Evolutionary conservation across 92 coral and sea anemone genomes (phyloP), one percentile per base, ranked within the genome.

Genomic region (Zoanthus sociatus): DNA sequence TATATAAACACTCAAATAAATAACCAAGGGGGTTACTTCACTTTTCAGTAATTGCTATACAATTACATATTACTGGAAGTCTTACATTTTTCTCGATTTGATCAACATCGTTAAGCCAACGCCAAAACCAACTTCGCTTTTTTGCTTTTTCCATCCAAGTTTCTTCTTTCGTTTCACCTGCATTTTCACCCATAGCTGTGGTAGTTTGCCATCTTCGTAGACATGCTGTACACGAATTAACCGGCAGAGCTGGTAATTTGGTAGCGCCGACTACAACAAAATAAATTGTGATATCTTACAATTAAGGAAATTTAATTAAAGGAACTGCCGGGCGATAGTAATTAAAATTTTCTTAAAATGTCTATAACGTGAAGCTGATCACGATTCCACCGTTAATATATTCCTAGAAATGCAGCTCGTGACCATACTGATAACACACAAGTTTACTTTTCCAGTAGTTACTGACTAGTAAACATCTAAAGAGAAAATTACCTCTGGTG

Each of bases 101-200:
- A 58, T 95, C 92, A 9, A 95, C 92, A 73, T 93, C 96, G 69
- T 92, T 93, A 1, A 95, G 78, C 94, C 93, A 95, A 61, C 94
- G 93, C 88, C 96, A 95, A 44, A 95, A 76, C 98, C 98, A 95
- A 86, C 90, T 94, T 78, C 94, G 91, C 46, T 73, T 89, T 82
- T 91, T 94, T 9, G 98, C 94, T 53, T 93, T 91, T 32, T 94
- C 93, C 17, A 94, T 42, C 98, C 98, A 94, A 20, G 77, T 90
- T 78, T 89, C 88, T 51, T 86, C 78, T 72, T 92, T 89, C 16
- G 88, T 72, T 76, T 89, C 93, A 73, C 90, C 94, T 20, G 88
- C 91, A 32, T 75, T 84, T 72, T 89, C 87, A 61, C 77, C 89
- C 10, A 87, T 71, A 9, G 87, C 84, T 31, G 85, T 67, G 4